Percentiles rank a stretch among this genome's conserved stretches.
These are phyloP conservation scores for Euclidia mi DNA, from an alignment of 2,888 invertebrate genomes.

Conservation along the genomic window DNA sequence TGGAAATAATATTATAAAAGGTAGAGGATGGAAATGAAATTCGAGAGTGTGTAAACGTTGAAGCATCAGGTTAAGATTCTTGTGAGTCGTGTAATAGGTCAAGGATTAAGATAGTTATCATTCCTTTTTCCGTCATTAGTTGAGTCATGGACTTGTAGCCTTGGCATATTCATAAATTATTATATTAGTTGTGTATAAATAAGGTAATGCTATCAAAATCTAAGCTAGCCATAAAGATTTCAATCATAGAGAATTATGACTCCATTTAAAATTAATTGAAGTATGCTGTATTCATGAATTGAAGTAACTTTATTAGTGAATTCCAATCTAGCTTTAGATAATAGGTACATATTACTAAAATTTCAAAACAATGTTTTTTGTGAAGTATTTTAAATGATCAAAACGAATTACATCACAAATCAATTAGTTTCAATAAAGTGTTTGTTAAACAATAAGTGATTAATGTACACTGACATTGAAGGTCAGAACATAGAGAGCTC, in stretches of 20 bases:
- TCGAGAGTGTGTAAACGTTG: slow-evolving; percentile 67
- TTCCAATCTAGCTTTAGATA: background rate
- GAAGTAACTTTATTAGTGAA: too few relatives aligned
- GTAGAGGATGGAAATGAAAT: slow-evolving; percentile 63
- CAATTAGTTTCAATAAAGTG: slow-evolving; percentile 54
- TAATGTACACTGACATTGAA: slow-evolving; percentile 45
- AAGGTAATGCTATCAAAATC: too few relatives aligned
- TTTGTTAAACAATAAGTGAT: slow-evolving; percentile 51
- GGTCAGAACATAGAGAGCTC: slow-evolving; percentile 40
- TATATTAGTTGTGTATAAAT: slow-evolving; percentile 1
- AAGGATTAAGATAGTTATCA: slow-evolving; percentile 2
- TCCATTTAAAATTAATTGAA: slow-evolving; percentile 4
- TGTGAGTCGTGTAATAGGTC: slow-evolving; percentile 11
- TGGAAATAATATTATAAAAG: slow-evolving; percentile 71
- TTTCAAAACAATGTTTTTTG: background rate
- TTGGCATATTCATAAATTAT: background rate
- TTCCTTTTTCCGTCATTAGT: background rate
- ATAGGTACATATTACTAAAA: background rate
- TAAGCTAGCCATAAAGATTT: too few relatives aligned
- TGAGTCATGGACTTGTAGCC: background rate
- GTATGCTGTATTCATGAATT: too few relatives aligned
- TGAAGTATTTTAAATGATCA: slow-evolving; percentile 19
- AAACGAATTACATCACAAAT: slow-evolving; percentile 44
- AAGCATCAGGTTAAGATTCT: slow-evolving; percentile 21
- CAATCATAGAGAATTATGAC: background rate